A percentile compares a stretch with the other conserved stretches of the same genome.
phyloP scores from a whole-genome alignment of 92 coral and sea anemone genomes.

The Zoanthus solanderi region DNA sequence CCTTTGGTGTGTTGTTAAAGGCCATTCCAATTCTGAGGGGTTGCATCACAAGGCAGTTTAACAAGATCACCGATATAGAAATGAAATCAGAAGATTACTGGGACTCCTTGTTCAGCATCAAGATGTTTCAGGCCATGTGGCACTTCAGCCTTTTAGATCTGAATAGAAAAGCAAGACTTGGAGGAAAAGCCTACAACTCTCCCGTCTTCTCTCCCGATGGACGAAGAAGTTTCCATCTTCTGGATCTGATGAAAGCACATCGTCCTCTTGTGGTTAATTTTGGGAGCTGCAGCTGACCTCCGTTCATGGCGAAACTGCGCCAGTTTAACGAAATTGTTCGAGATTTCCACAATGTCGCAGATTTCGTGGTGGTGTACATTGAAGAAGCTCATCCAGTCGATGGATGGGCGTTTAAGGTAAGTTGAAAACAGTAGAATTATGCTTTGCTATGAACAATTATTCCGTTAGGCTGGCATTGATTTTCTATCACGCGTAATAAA shows the following conservation, averaged over 20 bases:
- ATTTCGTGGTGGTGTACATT: conserved; percentile 87
- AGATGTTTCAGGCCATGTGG: conserved; percentile 81
- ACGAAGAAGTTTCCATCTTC: conserved; percentile 59
- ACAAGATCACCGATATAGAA: conserved; percentile 70
- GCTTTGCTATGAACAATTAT: not conserved
- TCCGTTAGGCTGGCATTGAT: not conserved
- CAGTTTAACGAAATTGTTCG: conserved; percentile 79
- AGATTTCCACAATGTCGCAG: conserved; percentile 90
- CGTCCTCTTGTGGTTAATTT: conserved; percentile 96
- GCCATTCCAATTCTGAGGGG: conserved; percentile 72
- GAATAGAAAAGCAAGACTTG: conserved; percentile 60
- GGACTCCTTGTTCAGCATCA: conserved; percentile 79
- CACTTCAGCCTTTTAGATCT: conserved; percentile 65
- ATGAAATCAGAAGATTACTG: conserved; percentile 84
- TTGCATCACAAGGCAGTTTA: conserved; percentile 58
- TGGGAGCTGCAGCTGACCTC: conserved; percentile 97
- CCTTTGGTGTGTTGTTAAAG: conserved; percentile 67
- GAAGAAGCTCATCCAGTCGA: conserved; percentile 94
- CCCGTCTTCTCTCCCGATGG: conserved; percentile 80
- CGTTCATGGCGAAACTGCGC: conserved; percentile 87
- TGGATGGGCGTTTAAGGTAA: conserved; percentile 97
- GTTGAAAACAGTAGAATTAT: not conserved
- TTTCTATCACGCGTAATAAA: no score
- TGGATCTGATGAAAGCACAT: conserved; percentile 74
- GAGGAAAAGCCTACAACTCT: conserved; percentile 73